Conservation (phyloP, 2,888 invertebrate species). For the Tiphia femorata region DNA sequence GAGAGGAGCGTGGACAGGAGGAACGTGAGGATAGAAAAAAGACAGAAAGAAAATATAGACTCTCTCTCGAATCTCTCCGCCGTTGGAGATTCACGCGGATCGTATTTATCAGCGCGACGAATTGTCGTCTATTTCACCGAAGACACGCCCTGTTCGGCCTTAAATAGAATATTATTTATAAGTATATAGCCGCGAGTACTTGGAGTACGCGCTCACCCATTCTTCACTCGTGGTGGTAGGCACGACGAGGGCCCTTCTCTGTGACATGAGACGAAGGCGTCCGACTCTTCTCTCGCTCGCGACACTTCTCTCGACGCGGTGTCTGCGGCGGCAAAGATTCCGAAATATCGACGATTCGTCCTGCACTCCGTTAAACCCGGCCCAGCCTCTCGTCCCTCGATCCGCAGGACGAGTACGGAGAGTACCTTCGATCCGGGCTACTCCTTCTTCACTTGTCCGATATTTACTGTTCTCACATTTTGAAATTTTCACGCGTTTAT, state of each 20-base stretch:
- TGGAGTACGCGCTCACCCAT: slow-evolving; percentile 37
- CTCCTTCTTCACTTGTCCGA: too few species aligned
- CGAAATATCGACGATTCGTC: not conserved
- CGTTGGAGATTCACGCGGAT: not conserved
- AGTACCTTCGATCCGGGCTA: too few species aligned
- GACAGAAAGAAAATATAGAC: not conserved
- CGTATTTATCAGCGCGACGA: not conserved
- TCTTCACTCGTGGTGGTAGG: slow-evolving; percentile 34
- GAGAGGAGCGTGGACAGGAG: not conserved
- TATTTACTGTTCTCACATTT: too few species aligned
- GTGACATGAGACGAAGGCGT: slow-evolving; percentile 32
- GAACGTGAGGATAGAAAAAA: not conserved
- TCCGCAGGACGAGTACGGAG: too few species aligned
- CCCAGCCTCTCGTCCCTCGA: too few species aligned
- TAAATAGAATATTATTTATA: slow-evolving; percentile 29
- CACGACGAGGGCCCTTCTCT: slow-evolving; percentile 20
- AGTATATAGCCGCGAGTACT: slow-evolving; percentile 2
- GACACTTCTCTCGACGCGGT: not conserved
- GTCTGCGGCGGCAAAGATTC: not conserved
- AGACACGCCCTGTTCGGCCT: slow-evolving; percentile 38
- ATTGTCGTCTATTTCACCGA: slow-evolving; percentile 18
- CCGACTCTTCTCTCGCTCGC: slow-evolving; percentile 16
- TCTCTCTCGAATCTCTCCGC: too few species aligned
- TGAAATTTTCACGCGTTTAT: too few species aligned
- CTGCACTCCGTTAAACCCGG: too few species aligned